Base-by-base conservation (phyloP, 1,140 invertebrate species). In the Bombus haemorrhoidalis region DNA sequence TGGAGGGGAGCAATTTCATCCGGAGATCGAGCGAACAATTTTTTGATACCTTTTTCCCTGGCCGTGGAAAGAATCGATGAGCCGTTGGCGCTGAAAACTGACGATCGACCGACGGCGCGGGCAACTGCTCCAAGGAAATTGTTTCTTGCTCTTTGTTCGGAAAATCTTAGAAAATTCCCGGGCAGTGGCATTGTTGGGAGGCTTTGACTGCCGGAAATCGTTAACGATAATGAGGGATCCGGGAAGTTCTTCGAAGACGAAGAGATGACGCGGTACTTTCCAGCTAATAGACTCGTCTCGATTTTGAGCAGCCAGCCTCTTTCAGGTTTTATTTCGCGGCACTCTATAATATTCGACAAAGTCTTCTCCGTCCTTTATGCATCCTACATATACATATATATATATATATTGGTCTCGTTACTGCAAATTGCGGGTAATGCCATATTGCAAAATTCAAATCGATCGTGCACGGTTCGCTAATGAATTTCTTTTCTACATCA, bases 151-250 rank as follows among this genome's bases (percentile, higher is more conserved):
- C 47, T 43, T 78, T 57, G 74, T 69, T 18, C 64, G 73, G 64
- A 8, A 77, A 78, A 83, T 83, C 22, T 39, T 41, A 64, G 64
- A 34, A 78, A 83, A 77, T 39, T 18, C 28, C n/a, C 8, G n/a
- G 2, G 32, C 18, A 0, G 15, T 9, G 5, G 28, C 47, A 69
- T 57, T 78, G 64, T 74, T 39, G 8, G 22, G 12, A 34, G n/a
- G 59, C 12, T 28, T 28, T n/a, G 34, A 22, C 32, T 2, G 37
- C 43, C 82, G 81, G 81, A 83, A 83, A 78, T 78, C 64, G 37
- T 78, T 78, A 78, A 77, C 64, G 57, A 69, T 83, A 83, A 83
- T 78, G 82, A 74, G 64, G 64, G 32, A 68, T 83, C n/a, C 43
- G 43, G 74, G 13, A 78, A 71, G 47, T 78, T 57, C 62, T 57